Percentiles rank a stretch among this genome's conserved stretches.
These are phyloP conservation scores for Cydia amplana DNA, from an alignment of 1,140 invertebrate genomes.

Conservation along the genomic window DNA sequence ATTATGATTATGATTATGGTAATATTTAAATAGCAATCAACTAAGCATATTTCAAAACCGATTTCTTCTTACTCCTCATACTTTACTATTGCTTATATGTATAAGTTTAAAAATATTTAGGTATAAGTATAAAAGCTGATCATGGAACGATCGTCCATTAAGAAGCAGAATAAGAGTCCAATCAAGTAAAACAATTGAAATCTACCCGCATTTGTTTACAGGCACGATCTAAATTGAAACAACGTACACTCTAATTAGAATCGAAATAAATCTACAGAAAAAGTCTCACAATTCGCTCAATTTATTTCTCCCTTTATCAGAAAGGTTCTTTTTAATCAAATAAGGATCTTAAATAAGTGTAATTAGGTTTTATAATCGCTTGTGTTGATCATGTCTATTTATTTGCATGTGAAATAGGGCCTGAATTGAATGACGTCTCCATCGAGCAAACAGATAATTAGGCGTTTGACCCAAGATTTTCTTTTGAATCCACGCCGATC, in stretches of 20 bases:
- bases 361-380: neutral
- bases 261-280: slow-evolving; percentile 31
- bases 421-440: slow-evolving; percentile 22
- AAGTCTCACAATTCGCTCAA: slow-evolving; percentile 34
- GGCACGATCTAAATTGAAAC: slow-evolving; percentile 16
- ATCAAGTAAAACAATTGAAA: slow-evolving; percentile 21
- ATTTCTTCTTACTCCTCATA: too few species aligned
- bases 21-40: too few species aligned
- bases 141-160: neutral
- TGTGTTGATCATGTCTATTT: slow-evolving; percentile 26
- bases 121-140: neutral
- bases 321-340: neutral
- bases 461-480: slow-evolving; percentile 33
- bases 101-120: too few species aligned
- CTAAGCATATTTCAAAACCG: too few species aligned
- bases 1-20: too few species aligned
- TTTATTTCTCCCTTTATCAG: slow-evolving; percentile 21
- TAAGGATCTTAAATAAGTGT: neutral
- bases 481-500: neutral
- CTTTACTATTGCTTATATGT: too few species aligned
- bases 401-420: slow-evolving; percentile 36
- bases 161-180: neutral
- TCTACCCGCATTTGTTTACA: slow-evolving; percentile 23
- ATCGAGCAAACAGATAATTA: slow-evolving; percentile 36
- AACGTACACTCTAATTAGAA: slow-evolving; percentile 23